These are phyloP conservation scores for Anhinga rufa DNA, from an alignment of 2,113 vertebrate species.

Conservation along the genomic window DNA sequence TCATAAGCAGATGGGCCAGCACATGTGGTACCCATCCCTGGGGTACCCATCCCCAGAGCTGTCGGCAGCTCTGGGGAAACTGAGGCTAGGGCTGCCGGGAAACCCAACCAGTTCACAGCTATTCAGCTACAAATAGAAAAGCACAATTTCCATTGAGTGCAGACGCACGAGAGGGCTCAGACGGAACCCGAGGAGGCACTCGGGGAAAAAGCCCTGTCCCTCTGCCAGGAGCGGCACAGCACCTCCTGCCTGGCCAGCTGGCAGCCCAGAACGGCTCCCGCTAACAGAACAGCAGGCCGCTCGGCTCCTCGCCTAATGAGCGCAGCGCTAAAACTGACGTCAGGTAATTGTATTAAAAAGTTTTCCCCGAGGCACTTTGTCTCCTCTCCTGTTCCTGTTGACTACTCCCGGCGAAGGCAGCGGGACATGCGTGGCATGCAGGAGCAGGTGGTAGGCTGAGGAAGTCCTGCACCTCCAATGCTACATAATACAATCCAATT, in stretches of 20 bases:
- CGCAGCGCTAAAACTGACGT: not conserved
- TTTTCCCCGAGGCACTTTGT: not conserved
- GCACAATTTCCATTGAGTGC: fast-evolving
- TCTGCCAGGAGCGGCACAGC: not conserved
- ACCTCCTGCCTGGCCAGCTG: not conserved
- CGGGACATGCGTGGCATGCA: not conserved
- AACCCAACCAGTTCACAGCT: not conserved
- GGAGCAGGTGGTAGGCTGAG: not conserved
- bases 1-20: not conserved
- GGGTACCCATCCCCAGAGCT: no score
- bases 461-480: not conserved
- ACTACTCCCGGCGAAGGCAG: not conserved
- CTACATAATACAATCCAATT: not conserved
- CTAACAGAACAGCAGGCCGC: fast-evolving
- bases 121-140: not conserved
- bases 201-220: not conserved
- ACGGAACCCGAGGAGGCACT: fast-evolving
- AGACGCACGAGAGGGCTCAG: not conserved
- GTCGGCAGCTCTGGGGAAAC: not conserved
- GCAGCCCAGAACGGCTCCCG: not conserved
- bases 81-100: not conserved
- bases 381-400: not conserved
- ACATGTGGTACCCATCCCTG: fast-evolving
- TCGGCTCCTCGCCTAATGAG: not conserved
- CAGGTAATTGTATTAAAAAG: not conserved